These are phyloP conservation scores for Quiscalus mexicanus DNA, from an alignment of 2,113 vertebrate genomes.

Conservation along the genomic window DNA sequence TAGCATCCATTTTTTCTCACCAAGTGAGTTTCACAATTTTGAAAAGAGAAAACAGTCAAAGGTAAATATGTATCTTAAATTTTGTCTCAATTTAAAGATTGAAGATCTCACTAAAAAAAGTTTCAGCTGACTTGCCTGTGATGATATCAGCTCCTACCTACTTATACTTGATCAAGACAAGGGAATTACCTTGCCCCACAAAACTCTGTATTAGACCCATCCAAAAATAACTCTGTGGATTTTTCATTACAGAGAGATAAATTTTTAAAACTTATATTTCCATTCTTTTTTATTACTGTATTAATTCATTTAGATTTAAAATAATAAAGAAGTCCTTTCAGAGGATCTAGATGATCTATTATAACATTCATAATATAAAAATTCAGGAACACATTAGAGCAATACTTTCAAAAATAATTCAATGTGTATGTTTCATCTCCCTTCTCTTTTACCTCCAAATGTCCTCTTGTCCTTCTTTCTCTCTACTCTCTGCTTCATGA, in stretches of 20 bases:
- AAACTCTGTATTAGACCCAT: neutral
- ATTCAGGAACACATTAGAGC: neutral
- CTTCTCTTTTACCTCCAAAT: neutral
- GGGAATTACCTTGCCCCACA: neutral
- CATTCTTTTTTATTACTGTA: slow-evolving; percentile 35
- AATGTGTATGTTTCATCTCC: neutral
- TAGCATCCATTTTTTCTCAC: neutral
- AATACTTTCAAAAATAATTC: neutral
- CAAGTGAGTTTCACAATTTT: neutral
- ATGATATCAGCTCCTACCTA: neutral
- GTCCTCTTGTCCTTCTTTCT: neutral
- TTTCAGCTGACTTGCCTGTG: neutral
- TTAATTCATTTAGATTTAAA: slow-evolving; percentile 51
- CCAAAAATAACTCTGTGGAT: slow-evolving; percentile 10
- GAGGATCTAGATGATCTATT: slow-evolving; percentile 27
- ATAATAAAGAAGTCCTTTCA: slow-evolving; percentile 48
- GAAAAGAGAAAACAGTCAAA: neutral
- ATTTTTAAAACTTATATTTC: neutral
- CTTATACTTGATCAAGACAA: neutral
- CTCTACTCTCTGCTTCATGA: neutral
- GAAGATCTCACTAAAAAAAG: neutral
- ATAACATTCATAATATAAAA: slow-evolving; percentile 18
- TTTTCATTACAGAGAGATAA: neutral
- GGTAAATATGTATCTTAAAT: neutral
- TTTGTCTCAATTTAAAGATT: neutral